A percentile compares a stretch with the other conserved stretches of the same genome.
Conservation (phyloP, 1,140 invertebrate species). For the Piezodorus guildinii region DNA sequence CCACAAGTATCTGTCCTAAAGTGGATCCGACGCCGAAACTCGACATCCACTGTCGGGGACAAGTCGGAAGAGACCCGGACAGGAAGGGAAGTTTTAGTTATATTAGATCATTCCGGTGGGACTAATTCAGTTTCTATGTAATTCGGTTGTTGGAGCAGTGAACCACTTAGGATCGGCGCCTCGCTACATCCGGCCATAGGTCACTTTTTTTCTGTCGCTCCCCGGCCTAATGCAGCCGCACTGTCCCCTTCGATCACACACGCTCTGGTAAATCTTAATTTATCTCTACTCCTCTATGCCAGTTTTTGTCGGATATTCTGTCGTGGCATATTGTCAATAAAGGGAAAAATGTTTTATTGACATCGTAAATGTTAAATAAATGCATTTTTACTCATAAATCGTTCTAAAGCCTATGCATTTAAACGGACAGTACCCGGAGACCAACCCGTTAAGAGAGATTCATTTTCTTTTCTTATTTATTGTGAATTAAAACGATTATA, state of each 20-base stretch:
- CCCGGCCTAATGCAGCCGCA: neutral
- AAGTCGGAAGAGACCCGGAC: neutral
- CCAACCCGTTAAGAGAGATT: too few species aligned
- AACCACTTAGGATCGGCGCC: neutral
- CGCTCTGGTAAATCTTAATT: neutral
- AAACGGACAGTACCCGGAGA: too few species aligned
- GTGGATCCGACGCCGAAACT: neutral
- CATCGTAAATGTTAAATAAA: too few species aligned
- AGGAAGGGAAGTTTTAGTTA: neutral
- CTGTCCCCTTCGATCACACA: neutral
- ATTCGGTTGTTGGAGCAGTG: constrained; percentile 2
- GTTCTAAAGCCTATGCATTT: too few species aligned
- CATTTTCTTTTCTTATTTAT: too few species aligned
- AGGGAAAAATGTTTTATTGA: too few species aligned
- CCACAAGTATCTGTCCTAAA: too few species aligned
- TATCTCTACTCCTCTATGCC: too few species aligned
- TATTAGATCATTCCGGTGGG: neutral
- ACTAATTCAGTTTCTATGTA: constrained; percentile 6
- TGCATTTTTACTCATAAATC: too few species aligned
- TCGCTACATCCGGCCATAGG: neutral
- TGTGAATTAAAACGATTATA: too few species aligned
- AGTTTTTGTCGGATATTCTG: too few species aligned
- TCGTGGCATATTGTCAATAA: too few species aligned
- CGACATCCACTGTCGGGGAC: neutral
- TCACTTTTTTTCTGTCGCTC: constrained; percentile 2